Evolutionary conservation across 1,140 invertebrate genomes (phyloP).

Genomic region (Pseudachorutes palmiensis): DNA sequence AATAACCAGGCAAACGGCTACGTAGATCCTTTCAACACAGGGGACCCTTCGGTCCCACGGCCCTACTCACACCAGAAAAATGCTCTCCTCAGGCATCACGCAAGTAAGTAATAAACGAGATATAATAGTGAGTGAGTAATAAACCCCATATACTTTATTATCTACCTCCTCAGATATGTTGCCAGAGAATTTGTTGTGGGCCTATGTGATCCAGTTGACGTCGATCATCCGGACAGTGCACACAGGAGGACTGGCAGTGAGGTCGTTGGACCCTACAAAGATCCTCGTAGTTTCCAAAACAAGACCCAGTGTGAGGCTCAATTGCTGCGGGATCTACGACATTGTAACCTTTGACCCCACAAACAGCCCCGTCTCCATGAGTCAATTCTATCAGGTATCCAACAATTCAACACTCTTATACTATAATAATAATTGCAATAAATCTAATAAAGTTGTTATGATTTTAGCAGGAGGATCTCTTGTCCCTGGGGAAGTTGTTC

Average conservation of each 20-base stretch:
- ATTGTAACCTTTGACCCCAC: constrained; percentile 70
- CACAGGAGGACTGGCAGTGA: constrained; percentile 58
- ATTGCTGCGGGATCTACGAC: constrained; percentile 73
- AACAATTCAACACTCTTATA: constrained; percentile 16
- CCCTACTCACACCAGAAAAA: constrained; percentile 79
- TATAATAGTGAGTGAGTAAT: not conserved
- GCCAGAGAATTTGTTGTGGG: constrained; percentile 87
- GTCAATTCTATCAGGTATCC: constrained; percentile 62
- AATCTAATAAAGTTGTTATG: no score
- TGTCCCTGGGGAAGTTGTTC: constrained; percentile 81
- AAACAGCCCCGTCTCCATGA: constrained; percentile 56
- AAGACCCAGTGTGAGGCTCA: constrained; percentile 57
- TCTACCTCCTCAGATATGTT: constrained; percentile 55
- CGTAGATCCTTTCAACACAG: constrained; percentile 64
- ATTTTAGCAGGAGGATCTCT: constrained; percentile 80
- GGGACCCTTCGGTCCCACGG: constrained; percentile 66
- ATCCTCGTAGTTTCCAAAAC: constrained; percentile 65
- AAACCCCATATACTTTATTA: not conserved
- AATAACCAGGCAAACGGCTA: constrained; percentile 60
- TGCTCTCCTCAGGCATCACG: constrained; percentile 55
- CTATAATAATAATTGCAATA: constrained; percentile 6
- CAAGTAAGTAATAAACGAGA: constrained; percentile 34
- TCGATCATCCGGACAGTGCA: constrained; percentile 89
- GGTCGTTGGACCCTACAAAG: constrained; percentile 82
- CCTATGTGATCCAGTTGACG: constrained; percentile 88